Evolutionary conservation across 2,888 invertebrate genomes (phyloP), one percentile per base, ranked within the genome.

Genomic region (Molanna angustata): DNA sequence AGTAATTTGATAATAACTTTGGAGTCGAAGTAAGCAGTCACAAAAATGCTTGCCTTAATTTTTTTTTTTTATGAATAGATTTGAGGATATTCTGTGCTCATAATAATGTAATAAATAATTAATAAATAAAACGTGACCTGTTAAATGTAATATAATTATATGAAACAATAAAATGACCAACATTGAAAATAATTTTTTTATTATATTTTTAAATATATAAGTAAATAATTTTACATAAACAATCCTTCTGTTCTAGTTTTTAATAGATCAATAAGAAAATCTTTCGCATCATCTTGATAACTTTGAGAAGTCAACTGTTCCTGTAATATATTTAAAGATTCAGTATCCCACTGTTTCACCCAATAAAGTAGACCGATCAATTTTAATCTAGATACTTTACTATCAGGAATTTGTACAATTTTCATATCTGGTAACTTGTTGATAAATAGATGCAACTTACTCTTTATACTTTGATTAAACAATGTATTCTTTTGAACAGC

Each of bases 281-380:
- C 71, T 0, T 68, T 68, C 65, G 69, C 65, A 61, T 74, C 71
- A 55, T 60, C 62, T 56, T 65, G 66, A 50, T 74, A 76, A 3
- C 60, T 63, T 63, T 66, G 65, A 40, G 70, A 61, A 14, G 69
- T 57, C 31, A 77, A 60, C 57, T 76, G 77, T 2, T 66, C 67
- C 61, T 74, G 72, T 52, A 77, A 63, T 53, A 71, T 60, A 64
- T 74, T 71, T 41, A 76, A 64, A 7, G 72, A 70, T n/a, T 69
- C 66, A 11, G 59, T 63, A 61, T 76, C 73, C 74, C 76, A 76
- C 21, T 60, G 60, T 61, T 67, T 71, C 16, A 79, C 69, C 73
- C 81, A 80, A 61, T 76, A 79, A 39, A 82, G 67, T 31, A 82
- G 62, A 52, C 82, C 78, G 56, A 76, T 72, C 9, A 82, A 69